phyloP scores from a whole-genome alignment of 2,797 vertebrate species.

The Neomorphus geoffroyi region DNA sequence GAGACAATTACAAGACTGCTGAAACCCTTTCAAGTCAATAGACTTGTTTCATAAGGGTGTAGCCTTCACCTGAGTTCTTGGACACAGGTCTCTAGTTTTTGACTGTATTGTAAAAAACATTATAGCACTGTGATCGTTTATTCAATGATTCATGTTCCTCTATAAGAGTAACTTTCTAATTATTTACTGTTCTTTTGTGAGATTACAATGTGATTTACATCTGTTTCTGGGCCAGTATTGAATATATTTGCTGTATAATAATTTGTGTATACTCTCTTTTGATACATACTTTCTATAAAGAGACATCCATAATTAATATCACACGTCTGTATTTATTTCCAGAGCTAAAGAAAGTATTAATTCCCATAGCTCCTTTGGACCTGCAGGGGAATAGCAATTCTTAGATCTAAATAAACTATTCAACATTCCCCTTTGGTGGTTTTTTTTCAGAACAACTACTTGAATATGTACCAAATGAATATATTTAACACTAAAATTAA shows the following conservation, averaged over 20 bases:
- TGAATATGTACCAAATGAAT: not conserved
- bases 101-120: not conserved
- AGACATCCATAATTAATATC: conserved; percentile 42
- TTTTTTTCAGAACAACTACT: not conserved
- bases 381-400: conserved; percentile 9
- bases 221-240: conserved; percentile 6
- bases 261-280: conserved; percentile 31
- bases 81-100: not conserved
- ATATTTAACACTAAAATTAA: conserved; percentile 8
- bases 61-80: not conserved
- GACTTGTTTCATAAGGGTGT: not conserved
- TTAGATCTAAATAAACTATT: not conserved
- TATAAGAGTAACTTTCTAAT: not conserved
- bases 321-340: conserved; percentile 16
- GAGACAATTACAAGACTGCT: not conserved
- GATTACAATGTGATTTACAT: conserved; percentile 11
- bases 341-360: conserved; percentile 19
- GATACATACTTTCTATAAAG: conserved; percentile 15
- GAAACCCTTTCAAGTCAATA: not conserved
- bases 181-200: not conserved
- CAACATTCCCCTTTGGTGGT: not conserved
- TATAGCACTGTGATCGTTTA: not conserved
- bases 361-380: conserved; percentile 6
- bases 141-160: not conserved
- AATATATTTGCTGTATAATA: conserved; percentile 35